Evolutionary conservation across 2,113 vertebrate genomes (phyloP).

Genomic region (Tilapia sparmanii): DNA sequence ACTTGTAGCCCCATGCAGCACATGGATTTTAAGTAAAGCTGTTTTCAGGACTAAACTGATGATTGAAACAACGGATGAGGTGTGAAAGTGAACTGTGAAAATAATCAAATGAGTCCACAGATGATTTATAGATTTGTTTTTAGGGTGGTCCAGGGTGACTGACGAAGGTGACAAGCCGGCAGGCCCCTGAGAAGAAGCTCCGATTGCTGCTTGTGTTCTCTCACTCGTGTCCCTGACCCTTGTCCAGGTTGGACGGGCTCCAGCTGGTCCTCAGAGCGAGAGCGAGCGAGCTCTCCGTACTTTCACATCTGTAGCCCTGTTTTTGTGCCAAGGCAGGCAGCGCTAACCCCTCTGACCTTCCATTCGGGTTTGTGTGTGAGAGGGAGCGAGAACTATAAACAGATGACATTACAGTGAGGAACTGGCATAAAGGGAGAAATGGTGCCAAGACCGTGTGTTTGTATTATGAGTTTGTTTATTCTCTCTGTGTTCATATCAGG

Average conservation of each 20-base stretch:
- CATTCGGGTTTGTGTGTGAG: background rate
- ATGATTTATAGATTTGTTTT: background rate
- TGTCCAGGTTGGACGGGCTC: constrained; percentile 45
- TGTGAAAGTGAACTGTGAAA: background rate
- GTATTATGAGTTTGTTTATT: background rate
- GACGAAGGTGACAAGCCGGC: background rate
- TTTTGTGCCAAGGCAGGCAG: constrained; percentile 2
- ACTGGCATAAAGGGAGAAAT: background rate
- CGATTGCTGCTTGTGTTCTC: constrained; percentile 23
- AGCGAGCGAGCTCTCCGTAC: background rate
- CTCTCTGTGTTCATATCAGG: background rate
- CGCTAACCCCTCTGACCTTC: background rate
- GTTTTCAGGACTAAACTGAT: background rate
- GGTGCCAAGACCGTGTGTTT: background rate
- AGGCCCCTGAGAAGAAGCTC: background rate
- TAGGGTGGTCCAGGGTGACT: background rate
- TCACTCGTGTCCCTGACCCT: constrained; percentile 30
- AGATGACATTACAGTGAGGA: background rate
- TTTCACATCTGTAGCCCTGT: constrained; percentile 41
- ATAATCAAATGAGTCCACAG: background rate
- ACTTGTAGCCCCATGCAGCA: background rate
- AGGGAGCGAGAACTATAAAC: background rate
- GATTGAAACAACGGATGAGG: background rate
- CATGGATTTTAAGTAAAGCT: background rate
- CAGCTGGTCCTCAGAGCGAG: constrained; percentile 29